These are phyloP conservation scores for Agrilus mali DNA, from an alignment of 2,888 invertebrate genomes.

Conservation along the genomic window DNA sequence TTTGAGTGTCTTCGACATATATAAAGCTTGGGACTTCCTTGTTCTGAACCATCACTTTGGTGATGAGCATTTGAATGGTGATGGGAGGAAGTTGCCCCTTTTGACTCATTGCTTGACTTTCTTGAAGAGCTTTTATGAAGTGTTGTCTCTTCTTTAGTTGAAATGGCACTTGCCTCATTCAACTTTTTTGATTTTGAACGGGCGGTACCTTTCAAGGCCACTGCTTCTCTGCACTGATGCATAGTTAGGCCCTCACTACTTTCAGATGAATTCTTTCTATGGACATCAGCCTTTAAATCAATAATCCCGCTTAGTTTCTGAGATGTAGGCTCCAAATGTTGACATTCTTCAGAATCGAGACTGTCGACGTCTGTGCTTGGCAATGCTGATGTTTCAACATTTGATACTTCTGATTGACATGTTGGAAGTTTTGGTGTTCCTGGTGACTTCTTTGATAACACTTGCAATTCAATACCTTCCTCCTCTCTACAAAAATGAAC, in stretches of 20 bases:
- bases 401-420: conserved; percentile 20
- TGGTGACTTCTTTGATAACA: conserved; percentile 37
- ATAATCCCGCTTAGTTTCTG: conserved; percentile 28
- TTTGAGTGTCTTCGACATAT: conserved; percentile 47
- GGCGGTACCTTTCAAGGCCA: conserved; percentile 17
- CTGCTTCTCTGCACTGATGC: conserved; percentile 36
- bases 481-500: conserved; percentile 44
- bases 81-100: conserved; percentile 38
- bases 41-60: conserved; percentile 30
- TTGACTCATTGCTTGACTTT: conserved; percentile 41
- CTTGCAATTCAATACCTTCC: conserved; percentile 76
- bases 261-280: conserved; percentile 82
- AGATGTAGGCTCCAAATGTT: conserved; percentile 19
- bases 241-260: conserved; percentile 64
- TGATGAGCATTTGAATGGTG: conserved; percentile 33
- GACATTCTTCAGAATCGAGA: conserved; percentile 32
- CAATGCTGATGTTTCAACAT: conserved; percentile 21
- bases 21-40: conserved; percentile 21
- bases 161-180: conserved; percentile 26
- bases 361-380: conserved; percentile 30
- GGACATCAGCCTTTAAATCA: conserved; percentile 87
- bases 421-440: conserved; percentile 41
- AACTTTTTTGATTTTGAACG: conserved; percentile 5
- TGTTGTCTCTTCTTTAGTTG: conserved; percentile 32
- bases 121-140: conserved; percentile 37